Conservation (phyloP, 2,888 invertebrate species). For the Pogonocherus hispidulus region DNA sequence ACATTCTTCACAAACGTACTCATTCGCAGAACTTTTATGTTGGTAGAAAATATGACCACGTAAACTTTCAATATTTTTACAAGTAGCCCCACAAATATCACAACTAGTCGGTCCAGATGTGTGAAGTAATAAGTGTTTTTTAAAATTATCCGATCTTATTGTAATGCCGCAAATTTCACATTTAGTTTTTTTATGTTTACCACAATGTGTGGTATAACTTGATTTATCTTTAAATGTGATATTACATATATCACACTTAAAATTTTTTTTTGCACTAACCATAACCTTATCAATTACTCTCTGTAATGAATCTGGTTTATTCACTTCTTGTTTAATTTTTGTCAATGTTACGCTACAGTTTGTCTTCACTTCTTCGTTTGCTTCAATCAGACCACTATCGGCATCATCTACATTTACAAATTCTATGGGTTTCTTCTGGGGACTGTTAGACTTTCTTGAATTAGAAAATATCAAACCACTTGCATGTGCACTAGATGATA, state of each 20-base stretch:
- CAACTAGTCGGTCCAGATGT: slow-evolving; percentile 55
- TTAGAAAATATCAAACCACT: neutral
- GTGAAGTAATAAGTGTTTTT: slow-evolving; percentile 56
- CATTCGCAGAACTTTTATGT: slow-evolving; percentile 56
- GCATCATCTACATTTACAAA: slow-evolving; percentile 27
- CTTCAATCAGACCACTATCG: neutral
- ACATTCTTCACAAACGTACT: slow-evolving; percentile 60
- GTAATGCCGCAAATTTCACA: slow-evolving; percentile 55
- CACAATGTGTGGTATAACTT: slow-evolving; percentile 44
- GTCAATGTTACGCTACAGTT: slow-evolving; percentile 7
- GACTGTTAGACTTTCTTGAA: neutral
- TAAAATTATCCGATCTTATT: slow-evolving; percentile 55
- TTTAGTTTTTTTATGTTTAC: slow-evolving; percentile 55
- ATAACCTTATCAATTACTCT: slow-evolving; percentile 30
- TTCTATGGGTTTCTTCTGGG: slow-evolving; percentile 30
- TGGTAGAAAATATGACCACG: slow-evolving; percentile 61
- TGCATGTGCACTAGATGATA: neutral
- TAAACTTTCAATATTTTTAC: slow-evolving; percentile 61
- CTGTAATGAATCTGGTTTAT: slow-evolving; percentile 24
- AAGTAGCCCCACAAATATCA: slow-evolving; percentile 59
- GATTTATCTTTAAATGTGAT: slow-evolving; percentile 28
- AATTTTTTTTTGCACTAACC: slow-evolving; percentile 14
- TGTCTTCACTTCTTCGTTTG: slow-evolving; percentile 7
- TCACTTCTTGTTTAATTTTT: slow-evolving; percentile 10
- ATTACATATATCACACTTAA: slow-evolving; percentile 40